Conservation (phyloP, 92 coral and sea anemone species). For the Actinernus sp. region DNA sequence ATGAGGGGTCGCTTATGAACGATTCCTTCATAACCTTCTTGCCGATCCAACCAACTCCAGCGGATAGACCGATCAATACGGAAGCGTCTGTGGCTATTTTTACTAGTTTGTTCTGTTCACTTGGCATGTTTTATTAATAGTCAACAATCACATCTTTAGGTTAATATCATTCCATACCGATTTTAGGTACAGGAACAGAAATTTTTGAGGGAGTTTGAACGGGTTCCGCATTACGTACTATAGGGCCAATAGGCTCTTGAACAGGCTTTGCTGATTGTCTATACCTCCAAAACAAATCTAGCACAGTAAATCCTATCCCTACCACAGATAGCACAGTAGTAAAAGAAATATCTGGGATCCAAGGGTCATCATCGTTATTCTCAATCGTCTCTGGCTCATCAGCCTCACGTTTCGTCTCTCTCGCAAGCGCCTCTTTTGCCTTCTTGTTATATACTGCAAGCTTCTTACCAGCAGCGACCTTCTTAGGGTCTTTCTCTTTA, state of each 20-base stretch:
- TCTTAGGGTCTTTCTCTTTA: conserved; percentile 25
- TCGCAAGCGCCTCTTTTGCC: conserved; percentile 31
- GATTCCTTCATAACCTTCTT: conserved; percentile 56
- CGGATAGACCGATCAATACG: conserved; percentile 37
- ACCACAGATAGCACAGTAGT: conserved; percentile 51
- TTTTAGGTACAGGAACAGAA: conserved; percentile 52
- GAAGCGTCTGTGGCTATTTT: conserved; percentile 53
- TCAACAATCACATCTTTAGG: too few species aligned
- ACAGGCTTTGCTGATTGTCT: too few species aligned
- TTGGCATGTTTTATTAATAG: too few species aligned
- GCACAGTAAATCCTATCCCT: conserved; percentile 58
- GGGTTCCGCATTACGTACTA: too few species aligned
- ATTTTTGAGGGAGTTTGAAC: too few species aligned
- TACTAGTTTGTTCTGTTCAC: too few species aligned
- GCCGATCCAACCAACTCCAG: conserved; percentile 45
- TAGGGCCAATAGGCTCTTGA: too few species aligned
- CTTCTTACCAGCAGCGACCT: conserved; percentile 39
- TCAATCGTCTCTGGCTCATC: too few species aligned
- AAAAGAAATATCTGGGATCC: conserved; percentile 55
- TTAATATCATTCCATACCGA: too few species aligned
- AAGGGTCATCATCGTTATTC: conserved; percentile 8
- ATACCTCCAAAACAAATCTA: conserved; percentile 53
- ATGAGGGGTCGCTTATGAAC: conserved; percentile 52
- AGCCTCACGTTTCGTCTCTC: conserved; percentile 43
- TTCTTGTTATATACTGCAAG: conserved; percentile 34